Percentiles rank a stretch among this genome's conserved stretches.
These are phyloP conservation scores for Mionectes olivaceus DNA, from an alignment of 2,797 vertebrate species.

Conservation along the genomic window DNA sequence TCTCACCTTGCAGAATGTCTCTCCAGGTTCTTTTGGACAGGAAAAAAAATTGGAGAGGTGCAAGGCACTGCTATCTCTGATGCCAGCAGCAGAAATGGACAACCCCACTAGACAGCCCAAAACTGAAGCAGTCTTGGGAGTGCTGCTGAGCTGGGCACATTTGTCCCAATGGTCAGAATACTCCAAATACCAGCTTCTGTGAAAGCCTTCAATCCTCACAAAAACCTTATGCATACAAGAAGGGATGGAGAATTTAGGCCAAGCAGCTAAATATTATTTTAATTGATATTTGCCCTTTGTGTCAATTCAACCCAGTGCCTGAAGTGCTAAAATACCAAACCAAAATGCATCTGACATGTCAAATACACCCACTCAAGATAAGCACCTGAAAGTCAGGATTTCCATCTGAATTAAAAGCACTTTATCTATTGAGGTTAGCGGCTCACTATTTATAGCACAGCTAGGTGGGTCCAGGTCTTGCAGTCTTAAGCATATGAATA, in stretches of 20 bases:
- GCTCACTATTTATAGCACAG: background rate
- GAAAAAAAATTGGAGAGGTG: background rate
- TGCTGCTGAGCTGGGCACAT: accelerated
- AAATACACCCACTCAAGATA: background rate
- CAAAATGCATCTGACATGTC: background rate
- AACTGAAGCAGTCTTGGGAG: background rate
- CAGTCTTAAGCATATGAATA: background rate
- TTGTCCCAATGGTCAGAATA: background rate
- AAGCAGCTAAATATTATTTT: background rate
- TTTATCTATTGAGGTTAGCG: background rate
- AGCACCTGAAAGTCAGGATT: background rate
- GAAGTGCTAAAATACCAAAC: background rate
- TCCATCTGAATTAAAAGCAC: constrained; percentile 4
- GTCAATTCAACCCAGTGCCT: background rate
- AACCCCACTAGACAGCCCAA: background rate
- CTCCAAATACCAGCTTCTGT: background rate
- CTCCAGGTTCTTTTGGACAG: background rate
- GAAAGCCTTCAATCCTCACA: background rate
- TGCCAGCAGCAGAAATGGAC: too few species aligned
- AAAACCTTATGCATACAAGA: background rate
- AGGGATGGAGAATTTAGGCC: background rate
- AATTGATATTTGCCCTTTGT: background rate
- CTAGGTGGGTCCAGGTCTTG: background rate
- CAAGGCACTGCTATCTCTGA: accelerated
- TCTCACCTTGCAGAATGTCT: background rate